Evolutionary conservation across 2,797 vertebrate species (phyloP).

Genomic region (Sebastes elongatus): DNA sequence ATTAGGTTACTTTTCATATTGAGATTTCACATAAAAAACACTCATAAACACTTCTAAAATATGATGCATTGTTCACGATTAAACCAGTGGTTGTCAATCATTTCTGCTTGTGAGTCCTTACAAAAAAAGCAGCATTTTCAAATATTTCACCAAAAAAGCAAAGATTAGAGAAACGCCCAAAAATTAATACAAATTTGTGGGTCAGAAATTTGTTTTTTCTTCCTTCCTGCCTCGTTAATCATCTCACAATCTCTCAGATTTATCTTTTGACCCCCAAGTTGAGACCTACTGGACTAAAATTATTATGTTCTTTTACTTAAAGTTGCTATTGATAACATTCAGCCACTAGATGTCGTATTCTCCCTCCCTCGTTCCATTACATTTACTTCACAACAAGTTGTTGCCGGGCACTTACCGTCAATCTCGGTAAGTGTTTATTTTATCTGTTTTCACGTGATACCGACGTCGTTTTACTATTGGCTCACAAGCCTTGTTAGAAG

Average conservation of each 20-base stretch:
- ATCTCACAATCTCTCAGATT: not conserved
- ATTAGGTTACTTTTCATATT: not conserved
- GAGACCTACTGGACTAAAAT: not conserved
- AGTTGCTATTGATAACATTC: too few relatives aligned
- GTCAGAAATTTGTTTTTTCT: too few relatives aligned
- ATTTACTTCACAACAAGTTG: too few relatives aligned
- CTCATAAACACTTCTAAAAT: not conserved
- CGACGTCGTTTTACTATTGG: fast-evolving
- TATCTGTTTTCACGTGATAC: too few relatives aligned
- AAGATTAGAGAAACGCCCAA: not conserved
- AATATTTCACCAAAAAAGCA: not conserved
- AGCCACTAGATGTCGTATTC: too few relatives aligned
- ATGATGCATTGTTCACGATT: not conserved
- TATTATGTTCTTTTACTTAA: not conserved
- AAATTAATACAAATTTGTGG: not conserved
- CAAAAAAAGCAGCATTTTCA: not conserved
- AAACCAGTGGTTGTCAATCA: not conserved
- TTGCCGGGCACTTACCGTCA: too few relatives aligned
- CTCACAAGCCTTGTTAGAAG: too few relatives aligned
- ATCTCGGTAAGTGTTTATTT: too few relatives aligned
- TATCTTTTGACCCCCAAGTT: fast-evolving
- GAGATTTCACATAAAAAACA: not conserved
- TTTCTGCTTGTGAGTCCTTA: not conserved
- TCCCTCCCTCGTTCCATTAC: too few relatives aligned
- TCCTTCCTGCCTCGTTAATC: not conserved